These are phyloP conservation scores for Neopipo cinnamomea DNA, from an alignment of 2,113 vertebrate genomes.

Conservation along the genomic window DNA sequence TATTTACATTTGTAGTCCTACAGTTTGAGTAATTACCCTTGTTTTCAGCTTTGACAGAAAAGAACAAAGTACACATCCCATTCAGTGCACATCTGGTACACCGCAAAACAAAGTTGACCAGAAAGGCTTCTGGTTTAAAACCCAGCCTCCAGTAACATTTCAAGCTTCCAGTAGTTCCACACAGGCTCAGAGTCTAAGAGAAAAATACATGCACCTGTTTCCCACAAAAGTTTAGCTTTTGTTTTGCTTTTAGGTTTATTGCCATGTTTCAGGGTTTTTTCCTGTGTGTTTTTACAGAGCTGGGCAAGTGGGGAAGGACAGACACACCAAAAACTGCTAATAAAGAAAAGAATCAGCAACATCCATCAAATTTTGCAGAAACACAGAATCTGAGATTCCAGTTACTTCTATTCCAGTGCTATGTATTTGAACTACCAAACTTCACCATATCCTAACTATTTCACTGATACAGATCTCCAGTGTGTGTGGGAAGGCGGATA, in stretches of 20 bases:
- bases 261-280: accelerated
- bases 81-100: background rate
- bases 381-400: background rate
- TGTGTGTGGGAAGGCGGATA: background rate
- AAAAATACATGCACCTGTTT: background rate
- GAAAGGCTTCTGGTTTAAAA: background rate
- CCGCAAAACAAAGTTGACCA: background rate
- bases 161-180: background rate
- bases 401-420: background rate
- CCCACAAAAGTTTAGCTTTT: background rate
- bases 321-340: background rate
- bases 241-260: background rate
- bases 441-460: background rate
- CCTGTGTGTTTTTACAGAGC: background rate
- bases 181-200: background rate
- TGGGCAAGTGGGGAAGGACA: background rate
- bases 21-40: background rate
- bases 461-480: constrained; percentile 7
- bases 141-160: background rate
- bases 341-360: background rate
- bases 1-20: background rate
- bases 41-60: background rate
- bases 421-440: background rate
- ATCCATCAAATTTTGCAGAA: background rate
- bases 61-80: background rate